Percentiles rank a stretch among this genome's conserved stretches.
phyloP scores from a whole-genome alignment of 2,888 invertebrate species.

The Leuctra nigra region DNA sequence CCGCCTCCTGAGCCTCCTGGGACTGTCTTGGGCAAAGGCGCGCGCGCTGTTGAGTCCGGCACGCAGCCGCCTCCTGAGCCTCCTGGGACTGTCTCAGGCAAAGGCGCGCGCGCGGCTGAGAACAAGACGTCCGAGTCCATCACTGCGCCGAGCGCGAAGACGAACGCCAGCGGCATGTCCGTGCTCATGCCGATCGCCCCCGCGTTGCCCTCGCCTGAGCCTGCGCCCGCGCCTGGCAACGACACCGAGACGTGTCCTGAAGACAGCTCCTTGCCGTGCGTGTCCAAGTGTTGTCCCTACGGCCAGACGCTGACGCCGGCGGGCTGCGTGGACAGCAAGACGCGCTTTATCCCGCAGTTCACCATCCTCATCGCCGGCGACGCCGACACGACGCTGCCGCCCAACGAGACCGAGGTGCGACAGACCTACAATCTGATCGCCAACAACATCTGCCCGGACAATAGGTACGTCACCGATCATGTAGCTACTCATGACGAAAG shows the following conservation, averaged over 20 bases:
- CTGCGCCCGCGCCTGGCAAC: too few species aligned
- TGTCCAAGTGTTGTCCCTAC: conserved; percentile 48
- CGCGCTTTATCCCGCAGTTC: conserved; percentile 39
- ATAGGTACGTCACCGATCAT: conserved; percentile 49
- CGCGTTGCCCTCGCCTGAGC: too few species aligned
- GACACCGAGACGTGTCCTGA: neutral
- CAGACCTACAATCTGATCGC: conserved; percentile 49
- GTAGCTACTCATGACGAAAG: too few species aligned
- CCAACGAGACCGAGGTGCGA: conserved; percentile 40
- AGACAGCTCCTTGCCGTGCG: conserved; percentile 29
- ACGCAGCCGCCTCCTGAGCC: too few species aligned
- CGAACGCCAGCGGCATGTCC: too few species aligned
- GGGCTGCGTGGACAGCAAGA: conserved; percentile 33
- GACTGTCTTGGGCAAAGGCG: too few species aligned
- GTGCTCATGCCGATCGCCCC: too few species aligned
- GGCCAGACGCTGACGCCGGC: conserved; percentile 44
- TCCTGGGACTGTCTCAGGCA: too few species aligned
- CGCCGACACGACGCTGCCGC: conserved; percentile 41
- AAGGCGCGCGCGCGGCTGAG: too few species aligned
- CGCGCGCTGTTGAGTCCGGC: too few species aligned
- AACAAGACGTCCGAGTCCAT: neutral
- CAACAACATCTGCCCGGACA: conserved; percentile 49
- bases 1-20: too few species aligned
- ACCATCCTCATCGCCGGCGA: conserved; percentile 48
- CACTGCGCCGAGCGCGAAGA: too few species aligned